Base-by-base conservation (phyloP, 1,140 invertebrate genomes). In the Lordiphosa collinella region DNA sequence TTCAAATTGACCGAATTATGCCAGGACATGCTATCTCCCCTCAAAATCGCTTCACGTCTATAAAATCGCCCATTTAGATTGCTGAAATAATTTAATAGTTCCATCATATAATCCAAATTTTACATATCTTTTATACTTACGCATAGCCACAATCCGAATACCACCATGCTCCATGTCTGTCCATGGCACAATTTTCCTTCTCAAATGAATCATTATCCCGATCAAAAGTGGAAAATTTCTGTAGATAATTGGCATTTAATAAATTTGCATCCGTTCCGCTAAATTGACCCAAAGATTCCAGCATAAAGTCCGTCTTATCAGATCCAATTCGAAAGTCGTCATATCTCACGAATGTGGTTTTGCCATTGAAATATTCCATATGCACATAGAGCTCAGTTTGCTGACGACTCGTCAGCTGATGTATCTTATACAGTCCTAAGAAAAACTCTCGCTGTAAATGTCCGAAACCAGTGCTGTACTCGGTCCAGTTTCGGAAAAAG, bases 91-190 rank as follows among this genome's bases (percentile, higher is more conserved):
- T 11, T 2, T 5, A 3, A 29, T 29, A 8, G 6, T 11, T 8
- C 4, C 1, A 22, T 18, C n/a, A 41, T 22, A 4, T 2, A 2
- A 22, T 41, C 10, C 25, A 8, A 29, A 29, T 29, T 29, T 25
- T 1, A 31, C 4, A 7, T 4, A 13, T 29, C 13, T 9, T n/a
- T 2, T 4, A 10, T 25, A 29, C 41, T 10, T 13, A 44, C 41
- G 11, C 41, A 22, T 31, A 12, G 13, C 22, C 13, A 16, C 41
- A 44, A 25, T 22, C 25, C 16, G 25, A 8, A 10, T 44, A 25
- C 41, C 41, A 44, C 41, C 41, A 44, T 3, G 22, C 41, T 11
- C 41, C 13, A 44, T 44, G 41, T 29, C 13, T 44, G 25, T 44
- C 41, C 41, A 44, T 10, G 29, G 41, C 41, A 12, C 41, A 44